These are phyloP conservation scores for Myodes glareolus DNA, from an alignment of 2,113 vertebrate genomes.

Conservation along the genomic window DNA sequence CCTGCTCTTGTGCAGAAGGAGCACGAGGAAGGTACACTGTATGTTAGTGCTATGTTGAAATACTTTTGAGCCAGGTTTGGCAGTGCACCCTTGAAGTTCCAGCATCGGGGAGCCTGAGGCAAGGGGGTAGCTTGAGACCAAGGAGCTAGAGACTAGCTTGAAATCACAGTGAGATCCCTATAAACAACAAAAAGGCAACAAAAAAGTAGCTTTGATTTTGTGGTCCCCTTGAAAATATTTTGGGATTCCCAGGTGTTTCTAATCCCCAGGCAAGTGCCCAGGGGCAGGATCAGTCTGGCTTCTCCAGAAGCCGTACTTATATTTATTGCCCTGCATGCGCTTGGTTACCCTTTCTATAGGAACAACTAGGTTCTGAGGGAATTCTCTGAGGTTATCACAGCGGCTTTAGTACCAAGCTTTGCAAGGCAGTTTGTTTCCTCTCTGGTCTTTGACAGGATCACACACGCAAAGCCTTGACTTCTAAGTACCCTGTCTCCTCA, in stretches of 20 bases:
- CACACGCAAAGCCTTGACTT: not conserved
- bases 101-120: not conserved
- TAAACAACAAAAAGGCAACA: not conserved
- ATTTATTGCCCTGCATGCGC: not conserved
- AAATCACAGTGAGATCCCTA: not conserved
- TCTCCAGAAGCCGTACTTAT: not conserved
- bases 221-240: not conserved
- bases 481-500: not conserved
- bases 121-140: not conserved
- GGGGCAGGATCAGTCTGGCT: not conserved
- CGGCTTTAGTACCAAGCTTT: not conserved
- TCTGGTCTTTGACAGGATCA: not conserved
- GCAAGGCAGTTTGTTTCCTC: not conserved
- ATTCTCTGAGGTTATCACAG: not conserved
- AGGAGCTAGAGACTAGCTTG: not conserved
- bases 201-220: not conserved
- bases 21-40: not conserved
- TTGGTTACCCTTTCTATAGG: not conserved
- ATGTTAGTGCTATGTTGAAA: not conserved
- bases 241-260: not conserved
- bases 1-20: not conserved
- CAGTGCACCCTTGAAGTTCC: not conserved
- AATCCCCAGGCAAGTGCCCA: not conserved
- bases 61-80: not conserved
- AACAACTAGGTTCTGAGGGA: not conserved